Evolutionary conservation across 2,888 invertebrate genomes (phyloP), one percentile per base, ranked within the genome.

Genomic region (Cheilosia urbana): DNA sequence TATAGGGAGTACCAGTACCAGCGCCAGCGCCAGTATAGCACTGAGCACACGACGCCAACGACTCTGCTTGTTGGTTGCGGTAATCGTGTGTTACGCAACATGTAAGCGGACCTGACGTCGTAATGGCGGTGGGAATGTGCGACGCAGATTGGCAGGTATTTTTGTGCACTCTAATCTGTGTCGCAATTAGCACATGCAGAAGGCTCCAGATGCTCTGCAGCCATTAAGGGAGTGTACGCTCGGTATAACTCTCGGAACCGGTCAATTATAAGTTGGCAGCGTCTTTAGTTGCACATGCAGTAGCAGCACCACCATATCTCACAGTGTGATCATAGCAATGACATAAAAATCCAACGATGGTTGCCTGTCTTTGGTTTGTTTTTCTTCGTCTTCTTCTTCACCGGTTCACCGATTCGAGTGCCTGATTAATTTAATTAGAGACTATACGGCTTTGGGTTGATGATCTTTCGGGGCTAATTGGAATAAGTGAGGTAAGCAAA

Each of bases 81-180:
- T 85, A 81, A 80, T 80, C 76, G 85, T 72, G 80, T 76, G 72
- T 85, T 85, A 81, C 85, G 80, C 85, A 85, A 85, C 69, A 84
- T 79, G 75, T 79, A 75, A 84, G 79, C 79, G 71, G 71, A 84
- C 79, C 79, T 79, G 75, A 71, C 79, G 71, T 76, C 79, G 75
- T 66, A 42, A 60, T 71, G 69, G 79, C 69, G 75, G 71, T 69
- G 79, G 60, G 79, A 80, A 80, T 71, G 75, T 47, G 68, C 65
- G 66, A 40, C 42, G 47, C 62, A 72, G 71, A 71, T 45, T 72
- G 57, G 53, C 76, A 85, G 79, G 71, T 71, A 85, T 71, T 79
- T 65, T 68, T 49, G 69, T 80, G 55, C 69, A 17, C 65, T 63
- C 65, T 40, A 55, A 62, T 37, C 57, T 51, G 53, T 75, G 73